Evolutionary conservation across 1,140 invertebrate genomes (phyloP).

Genomic region (Drosophila parabipectinata): DNA sequence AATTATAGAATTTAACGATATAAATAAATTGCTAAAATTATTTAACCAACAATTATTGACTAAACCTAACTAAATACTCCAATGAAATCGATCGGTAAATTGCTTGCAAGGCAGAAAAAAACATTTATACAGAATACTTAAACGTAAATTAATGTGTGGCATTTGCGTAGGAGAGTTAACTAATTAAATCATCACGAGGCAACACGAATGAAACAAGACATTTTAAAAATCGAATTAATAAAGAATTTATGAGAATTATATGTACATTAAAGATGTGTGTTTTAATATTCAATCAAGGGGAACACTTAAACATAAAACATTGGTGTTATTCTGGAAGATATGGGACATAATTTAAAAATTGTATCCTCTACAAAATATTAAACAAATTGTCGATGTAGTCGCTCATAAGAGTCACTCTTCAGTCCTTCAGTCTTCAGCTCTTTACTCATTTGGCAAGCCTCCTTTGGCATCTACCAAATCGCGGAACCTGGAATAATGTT

Average conservation of each 20-base stretch:
- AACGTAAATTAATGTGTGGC: slow-evolving; percentile 61
- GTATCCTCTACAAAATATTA: too few species aligned
- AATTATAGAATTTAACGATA: slow-evolving; percentile 82
- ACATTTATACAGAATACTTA: slow-evolving; percentile 71
- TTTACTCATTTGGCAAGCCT: slow-evolving; percentile 87
- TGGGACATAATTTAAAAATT: too few species aligned
- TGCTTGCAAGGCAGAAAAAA: slow-evolving; percentile 33
- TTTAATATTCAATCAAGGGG: not conserved
- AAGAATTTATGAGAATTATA: slow-evolving; percentile 83
- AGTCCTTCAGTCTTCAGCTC: slow-evolving; percentile 40
- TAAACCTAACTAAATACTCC: slow-evolving; percentile 59
- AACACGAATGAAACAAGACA: slow-evolving; percentile 59
- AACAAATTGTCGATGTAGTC: too few species aligned
- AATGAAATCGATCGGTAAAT: slow-evolving; percentile 45
- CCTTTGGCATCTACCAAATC: slow-evolving; percentile 90
- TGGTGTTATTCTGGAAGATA: too few species aligned
- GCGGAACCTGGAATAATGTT: slow-evolving; percentile 85
- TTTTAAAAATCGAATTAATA: slow-evolving; percentile 83
- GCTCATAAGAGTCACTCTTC: too few species aligned
- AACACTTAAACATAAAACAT: too few species aligned
- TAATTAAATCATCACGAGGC: slow-evolving; percentile 64
- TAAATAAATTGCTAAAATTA: slow-evolving; percentile 74
- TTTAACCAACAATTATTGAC: slow-evolving; percentile 65
- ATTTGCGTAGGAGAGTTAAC: slow-evolving; percentile 76
- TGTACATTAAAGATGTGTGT: slow-evolving; percentile 64